These are phyloP conservation scores for Drosophila lacteicornis DNA, from an alignment of 1,140 invertebrate genomes.

Conservation along the genomic window DNA sequence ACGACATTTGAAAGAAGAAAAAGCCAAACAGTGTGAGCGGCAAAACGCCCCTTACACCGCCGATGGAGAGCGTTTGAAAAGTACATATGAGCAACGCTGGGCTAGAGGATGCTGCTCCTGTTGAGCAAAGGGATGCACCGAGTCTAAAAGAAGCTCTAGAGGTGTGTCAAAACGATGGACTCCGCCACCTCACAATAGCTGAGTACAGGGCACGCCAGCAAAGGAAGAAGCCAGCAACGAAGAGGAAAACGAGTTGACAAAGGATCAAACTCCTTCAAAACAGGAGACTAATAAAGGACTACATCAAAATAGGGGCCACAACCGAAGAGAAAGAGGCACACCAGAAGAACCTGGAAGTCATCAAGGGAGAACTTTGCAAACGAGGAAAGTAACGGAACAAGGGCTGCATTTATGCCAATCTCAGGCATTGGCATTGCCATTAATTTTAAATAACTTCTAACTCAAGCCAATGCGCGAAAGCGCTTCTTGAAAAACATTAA, in stretches of 20 bases:
- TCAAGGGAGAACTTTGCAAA: background rate
- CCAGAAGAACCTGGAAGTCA: background rate
- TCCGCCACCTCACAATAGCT: constrained; percentile 4
- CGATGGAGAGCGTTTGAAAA: too few species aligned
- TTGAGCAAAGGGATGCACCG: constrained; percentile 1
- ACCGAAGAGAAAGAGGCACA: background rate
- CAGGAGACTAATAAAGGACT: background rate
- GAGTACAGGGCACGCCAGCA: background rate
- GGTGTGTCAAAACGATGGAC: constrained; percentile 1
- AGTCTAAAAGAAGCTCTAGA: constrained; percentile 3
- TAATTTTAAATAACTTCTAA: too few species aligned
- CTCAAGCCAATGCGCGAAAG: too few species aligned
- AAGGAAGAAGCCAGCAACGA: background rate
- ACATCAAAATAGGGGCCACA: background rate
- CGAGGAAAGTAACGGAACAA: too few species aligned
- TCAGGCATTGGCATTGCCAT: too few species aligned
- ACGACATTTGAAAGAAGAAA: too few species aligned
- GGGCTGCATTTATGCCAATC: too few species aligned
- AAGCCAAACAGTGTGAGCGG: too few species aligned
- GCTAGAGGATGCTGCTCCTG: constrained; percentile 1
- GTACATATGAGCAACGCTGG: background rate
- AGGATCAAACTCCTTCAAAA: background rate
- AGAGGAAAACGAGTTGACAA: background rate
- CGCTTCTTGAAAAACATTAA: too few species aligned
- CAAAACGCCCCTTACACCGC: too few species aligned